Evolutionary conservation across 2,113 vertebrate species (phyloP).

Genomic region (Saimiri boliviensis): DNA sequence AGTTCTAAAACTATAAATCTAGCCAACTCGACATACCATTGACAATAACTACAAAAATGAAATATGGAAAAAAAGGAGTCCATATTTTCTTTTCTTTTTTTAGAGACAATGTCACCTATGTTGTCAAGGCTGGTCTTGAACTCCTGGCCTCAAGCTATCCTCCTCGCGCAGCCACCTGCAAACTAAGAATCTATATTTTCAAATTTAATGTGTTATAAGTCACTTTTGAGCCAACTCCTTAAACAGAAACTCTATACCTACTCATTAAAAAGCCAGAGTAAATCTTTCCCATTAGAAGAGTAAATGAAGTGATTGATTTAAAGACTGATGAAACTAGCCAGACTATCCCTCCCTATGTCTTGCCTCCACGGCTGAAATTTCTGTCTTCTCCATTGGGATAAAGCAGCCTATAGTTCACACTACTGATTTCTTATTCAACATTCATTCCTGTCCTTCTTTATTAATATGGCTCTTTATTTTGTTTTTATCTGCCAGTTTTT

Average conservation of each 20-base stretch:
- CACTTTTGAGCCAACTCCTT: constrained; percentile 53
- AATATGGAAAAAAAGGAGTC: constrained; percentile 1
- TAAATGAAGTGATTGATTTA: constrained; percentile 56
- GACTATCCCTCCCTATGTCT: neutral
- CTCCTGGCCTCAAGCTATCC: neutral
- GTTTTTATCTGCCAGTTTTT: constrained; percentile 39
- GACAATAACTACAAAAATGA: constrained; percentile 37
- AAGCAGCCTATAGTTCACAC: neutral
- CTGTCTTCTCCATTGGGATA: constrained; percentile 6
- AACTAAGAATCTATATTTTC: constrained; percentile 6
- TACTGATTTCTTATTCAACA: neutral
- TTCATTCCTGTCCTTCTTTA: neutral
- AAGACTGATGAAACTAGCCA: constrained; percentile 49
- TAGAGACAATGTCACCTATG: neutral
- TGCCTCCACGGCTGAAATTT: constrained; percentile 28
- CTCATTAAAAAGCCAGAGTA: constrained; percentile 46
- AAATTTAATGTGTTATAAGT: constrained; percentile 56
- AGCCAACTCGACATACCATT: neutral
- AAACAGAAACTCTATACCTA: constrained; percentile 38
- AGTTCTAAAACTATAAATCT: constrained; percentile 51
- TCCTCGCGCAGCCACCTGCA: neutral
- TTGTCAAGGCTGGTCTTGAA: neutral
- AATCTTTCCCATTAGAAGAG: constrained; percentile 34
- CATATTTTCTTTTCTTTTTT: neutral
- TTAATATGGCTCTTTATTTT: neutral